These are phyloP conservation scores for Bombus consobrinus DNA, from an alignment of 1,140 invertebrate species.

Conservation along the genomic window DNA sequence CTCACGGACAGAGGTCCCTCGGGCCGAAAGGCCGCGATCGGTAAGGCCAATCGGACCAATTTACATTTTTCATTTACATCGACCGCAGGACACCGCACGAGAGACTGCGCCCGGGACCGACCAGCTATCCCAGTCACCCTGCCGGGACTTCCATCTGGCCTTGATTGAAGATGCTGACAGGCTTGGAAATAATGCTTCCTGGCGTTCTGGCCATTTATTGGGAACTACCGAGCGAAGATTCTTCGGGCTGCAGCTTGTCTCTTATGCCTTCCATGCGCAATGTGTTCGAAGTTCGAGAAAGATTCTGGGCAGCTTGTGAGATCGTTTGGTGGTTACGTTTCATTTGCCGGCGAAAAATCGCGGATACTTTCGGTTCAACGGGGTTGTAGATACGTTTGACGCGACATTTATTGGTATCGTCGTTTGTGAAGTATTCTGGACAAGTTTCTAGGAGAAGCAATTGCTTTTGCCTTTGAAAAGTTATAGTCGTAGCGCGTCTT, in stretches of 20 bases:
- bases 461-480: no score
- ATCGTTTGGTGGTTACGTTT: background rate
- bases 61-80: slow-evolving; percentile 76
- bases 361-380: no score
- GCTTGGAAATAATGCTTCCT: slow-evolving; percentile 40
- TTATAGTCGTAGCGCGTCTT: no score
- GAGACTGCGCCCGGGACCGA: background rate
- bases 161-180: slow-evolving; percentile 52
- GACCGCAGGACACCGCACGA: slow-evolving; percentile 16
- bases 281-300: background rate
- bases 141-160: slow-evolving; percentile 12
- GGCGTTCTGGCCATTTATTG: slow-evolving; percentile 13
- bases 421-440: no score
- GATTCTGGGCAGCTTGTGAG: background rate
- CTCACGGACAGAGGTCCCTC: slow-evolving; percentile 40
- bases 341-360: background rate
- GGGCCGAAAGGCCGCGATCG: slow-evolving; percentile 59
- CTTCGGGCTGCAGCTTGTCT: background rate
- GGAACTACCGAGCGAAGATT: background rate
- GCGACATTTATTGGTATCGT: no score
- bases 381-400: no score
- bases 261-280: accelerated
- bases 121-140: background rate
- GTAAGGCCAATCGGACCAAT: slow-evolving; percentile 70
- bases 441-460: no score